A percentile compares a stretch with the other conserved stretches of the same genome.
phyloP scores from a whole-genome alignment of 2,113 vertebrate species.

The Neodontobutis hainanensis region DNA sequence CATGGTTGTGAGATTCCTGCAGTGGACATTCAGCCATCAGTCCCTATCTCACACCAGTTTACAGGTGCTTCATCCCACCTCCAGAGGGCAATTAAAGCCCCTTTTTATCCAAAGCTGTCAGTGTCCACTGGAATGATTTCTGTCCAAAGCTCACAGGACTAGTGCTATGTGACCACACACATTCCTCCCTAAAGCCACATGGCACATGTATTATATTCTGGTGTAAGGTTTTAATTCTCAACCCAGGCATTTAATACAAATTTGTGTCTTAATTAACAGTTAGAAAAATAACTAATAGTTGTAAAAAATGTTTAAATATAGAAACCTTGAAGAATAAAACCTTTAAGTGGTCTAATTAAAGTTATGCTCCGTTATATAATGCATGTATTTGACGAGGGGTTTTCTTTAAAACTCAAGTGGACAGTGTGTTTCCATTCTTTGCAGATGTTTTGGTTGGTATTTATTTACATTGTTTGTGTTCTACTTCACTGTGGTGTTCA shows the following conservation, averaged over 20 bases:
- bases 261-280: no score
- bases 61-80: conserved; percentile 25
- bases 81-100: conserved; percentile 51
- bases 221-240: not conserved
- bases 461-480: no score
- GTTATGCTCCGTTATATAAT: conserved; percentile 26
- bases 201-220: not conserved
- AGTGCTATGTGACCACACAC: conserved; percentile 14
- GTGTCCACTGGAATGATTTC: conserved; percentile 41
- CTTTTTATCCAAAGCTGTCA: conserved; percentile 40
- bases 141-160: conserved; percentile 20
- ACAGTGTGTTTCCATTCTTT: no score
- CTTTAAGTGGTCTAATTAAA: conserved; percentile 15
- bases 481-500: no score
- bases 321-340: conserved; percentile 9
- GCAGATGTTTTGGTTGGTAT: no score
- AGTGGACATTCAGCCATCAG: conserved; percentile 18
- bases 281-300: no score
- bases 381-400: conserved; percentile 14
- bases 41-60: conserved; percentile 29
- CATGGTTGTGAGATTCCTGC: conserved; percentile 10
- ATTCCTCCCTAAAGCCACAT: conserved; percentile 39
- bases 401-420: not conserved
- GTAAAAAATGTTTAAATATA: not conserved
- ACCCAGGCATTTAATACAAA: not conserved